Base-by-base conservation (phyloP, 2,797 vertebrate genomes). In the Rhinophrynus dorsalis region DNA sequence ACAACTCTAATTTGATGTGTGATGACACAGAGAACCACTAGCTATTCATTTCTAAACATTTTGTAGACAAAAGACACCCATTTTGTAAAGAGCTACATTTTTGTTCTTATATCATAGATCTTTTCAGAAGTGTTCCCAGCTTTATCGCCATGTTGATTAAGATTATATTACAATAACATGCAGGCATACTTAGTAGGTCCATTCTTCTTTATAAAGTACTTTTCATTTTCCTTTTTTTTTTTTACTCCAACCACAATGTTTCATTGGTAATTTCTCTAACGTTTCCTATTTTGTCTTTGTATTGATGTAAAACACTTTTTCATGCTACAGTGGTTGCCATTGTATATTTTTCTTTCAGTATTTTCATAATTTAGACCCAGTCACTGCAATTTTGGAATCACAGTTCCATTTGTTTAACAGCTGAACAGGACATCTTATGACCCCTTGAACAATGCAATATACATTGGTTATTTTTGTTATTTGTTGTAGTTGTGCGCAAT, bases 61-160 rank as follows among this genome's bases (percentile, higher is more conserved):
- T 60, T 66, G 21, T 18, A 73, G 62, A 73, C 69, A 73, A 73
- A 60, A 54, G 69, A 15, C 54, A 21, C 29, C 27, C 10, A 24
- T 50, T 44, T 60, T 18, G 32, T 42, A 66, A 59, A 73, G 17
- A 44, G 20, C 17, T 50, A 32, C 44, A 27, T 66, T 48, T 52
- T 73, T 73, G 47, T 73, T 73, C 55, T 73, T 60, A 52, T 26
- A 60, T 73, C 55, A 54, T 55, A 13, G 44, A 65, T 72, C 35
- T 72, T 58, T 72, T 64, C 60, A 64, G 56, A 30, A 59, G 44
- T 18, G n/a, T 24, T 35, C 33, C 35, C 17, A 48, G 20, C 44
- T 42, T 59, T 44, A 54, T 73, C 12, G 33, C 70, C 35, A 67
- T 73, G 70, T 73, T 66, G 18, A 66, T 60, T 59, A 60, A 47